These are phyloP conservation scores for Brachyopa scutellaris DNA, from an alignment of 2,888 invertebrate species.

Conservation along the genomic window DNA sequence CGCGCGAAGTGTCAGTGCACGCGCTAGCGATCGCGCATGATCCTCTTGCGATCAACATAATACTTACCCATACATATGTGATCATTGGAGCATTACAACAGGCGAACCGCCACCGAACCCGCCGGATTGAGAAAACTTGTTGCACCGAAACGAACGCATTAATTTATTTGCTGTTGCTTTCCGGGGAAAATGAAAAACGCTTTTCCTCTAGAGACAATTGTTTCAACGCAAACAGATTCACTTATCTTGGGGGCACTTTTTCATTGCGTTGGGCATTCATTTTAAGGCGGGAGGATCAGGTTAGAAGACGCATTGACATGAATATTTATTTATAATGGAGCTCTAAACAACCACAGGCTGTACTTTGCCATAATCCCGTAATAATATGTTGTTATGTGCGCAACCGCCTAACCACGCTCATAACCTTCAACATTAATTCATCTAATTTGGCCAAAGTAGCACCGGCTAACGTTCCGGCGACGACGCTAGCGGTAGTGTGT, in stretches of 20 bases:
- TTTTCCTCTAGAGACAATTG: slow-evolving; percentile 4
- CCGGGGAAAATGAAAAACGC: slow-evolving; percentile 20
- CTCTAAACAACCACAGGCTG: not conserved
- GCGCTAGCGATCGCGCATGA: slow-evolving; percentile 60
- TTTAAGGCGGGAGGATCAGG: not conserved
- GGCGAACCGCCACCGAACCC: not conserved
- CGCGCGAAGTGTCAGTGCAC: slow-evolving; percentile 66
- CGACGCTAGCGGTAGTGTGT: not conserved
- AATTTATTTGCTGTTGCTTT: slow-evolving; percentile 26
- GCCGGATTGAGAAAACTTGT: slow-evolving; percentile 7
- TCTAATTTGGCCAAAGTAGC: slow-evolving; percentile 36
- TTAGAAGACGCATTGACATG: slow-evolving; percentile 59
- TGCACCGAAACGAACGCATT: slow-evolving; percentile 39
- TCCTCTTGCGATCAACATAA: slow-evolving; percentile 30
- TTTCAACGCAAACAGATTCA: slow-evolving; percentile 8
- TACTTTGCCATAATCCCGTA: slow-evolving; percentile 40
- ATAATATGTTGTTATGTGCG: slow-evolving; percentile 9
- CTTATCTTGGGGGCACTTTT: slow-evolving; percentile 14
- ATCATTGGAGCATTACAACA: slow-evolving; percentile 61
- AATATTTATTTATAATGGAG: slow-evolving; percentile 65
- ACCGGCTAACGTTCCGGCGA: not conserved
- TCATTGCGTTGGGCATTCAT: slow-evolving; percentile 6
- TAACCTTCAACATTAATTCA: slow-evolving; percentile 49
- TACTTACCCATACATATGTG: slow-evolving; percentile 9
- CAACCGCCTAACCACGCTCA: slow-evolving; percentile 27